A percentile compares a stretch with the other conserved stretches of the same genome.
Evolutionary conservation across 2,113 vertebrate species (phyloP).

Genomic region (Saguinus imperator): DNA sequence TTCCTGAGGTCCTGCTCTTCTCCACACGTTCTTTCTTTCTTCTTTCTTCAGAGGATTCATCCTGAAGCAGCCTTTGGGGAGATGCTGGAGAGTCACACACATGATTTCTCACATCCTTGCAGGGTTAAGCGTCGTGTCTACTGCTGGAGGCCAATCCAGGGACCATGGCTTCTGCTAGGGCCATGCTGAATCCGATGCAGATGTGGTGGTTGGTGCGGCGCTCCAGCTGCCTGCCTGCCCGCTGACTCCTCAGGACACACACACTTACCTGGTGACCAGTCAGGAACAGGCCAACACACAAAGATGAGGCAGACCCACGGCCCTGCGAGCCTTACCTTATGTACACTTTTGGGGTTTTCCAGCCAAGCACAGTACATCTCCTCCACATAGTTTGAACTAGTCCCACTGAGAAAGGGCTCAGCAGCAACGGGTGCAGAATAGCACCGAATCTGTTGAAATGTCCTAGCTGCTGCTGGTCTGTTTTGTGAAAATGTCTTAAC

Average conservation of each 20-base stretch:
- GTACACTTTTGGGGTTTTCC: constrained; percentile 95
- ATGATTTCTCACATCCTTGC: not conserved
- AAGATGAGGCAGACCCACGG: not conserved
- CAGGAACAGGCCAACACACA: not conserved
- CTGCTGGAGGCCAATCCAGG: not conserved
- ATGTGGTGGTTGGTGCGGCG: not conserved
- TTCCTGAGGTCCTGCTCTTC: not conserved
- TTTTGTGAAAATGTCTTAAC: constrained; percentile 85
- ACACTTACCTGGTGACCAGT: constrained; percentile 80
- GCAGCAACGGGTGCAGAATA: constrained; percentile 88
- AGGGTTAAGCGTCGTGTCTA: not conserved
- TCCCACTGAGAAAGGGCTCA: constrained; percentile 94
- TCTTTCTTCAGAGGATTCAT: not conserved
- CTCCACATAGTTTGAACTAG: constrained; percentile 96
- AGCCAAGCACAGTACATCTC: constrained; percentile 98
- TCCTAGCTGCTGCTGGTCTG: constrained; percentile 84
- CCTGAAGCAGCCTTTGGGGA: not conserved
- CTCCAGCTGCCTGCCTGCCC: not conserved
- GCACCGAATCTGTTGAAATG: constrained; percentile 86
- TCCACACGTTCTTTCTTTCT: not conserved
- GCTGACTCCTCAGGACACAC: not conserved
- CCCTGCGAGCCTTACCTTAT: constrained; percentile 90
- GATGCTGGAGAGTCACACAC: not conserved
- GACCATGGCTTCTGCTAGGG: not conserved
- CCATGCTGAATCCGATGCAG: not conserved